Percentiles rank a stretch among this genome's conserved stretches.
Conservation (phyloP, 2,797 vertebrate genomes). For the Enteromius thamalakanensis region DNA sequence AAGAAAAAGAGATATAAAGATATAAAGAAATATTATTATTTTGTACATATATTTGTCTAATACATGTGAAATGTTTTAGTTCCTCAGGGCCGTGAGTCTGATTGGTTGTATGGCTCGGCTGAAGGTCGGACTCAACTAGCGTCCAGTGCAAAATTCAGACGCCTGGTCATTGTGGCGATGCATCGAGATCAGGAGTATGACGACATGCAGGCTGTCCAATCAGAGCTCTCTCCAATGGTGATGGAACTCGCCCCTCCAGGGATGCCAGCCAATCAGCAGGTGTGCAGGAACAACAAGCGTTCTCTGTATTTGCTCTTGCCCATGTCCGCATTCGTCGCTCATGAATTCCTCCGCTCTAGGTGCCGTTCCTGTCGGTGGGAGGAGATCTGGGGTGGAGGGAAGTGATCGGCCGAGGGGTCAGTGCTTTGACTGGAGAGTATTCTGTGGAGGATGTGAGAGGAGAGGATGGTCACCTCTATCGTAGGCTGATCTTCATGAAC, state of each 20-base stretch:
- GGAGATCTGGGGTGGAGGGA: constrained; percentile 90
- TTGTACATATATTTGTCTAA: too few species aligned
- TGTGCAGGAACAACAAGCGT: constrained; percentile 59
- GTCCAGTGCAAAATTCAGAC: constrained; percentile 84
- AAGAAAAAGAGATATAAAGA: too few species aligned
- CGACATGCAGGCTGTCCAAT: constrained; percentile 90
- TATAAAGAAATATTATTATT: too few species aligned
- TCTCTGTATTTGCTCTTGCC: neutral
- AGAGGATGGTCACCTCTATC: constrained; percentile 83
- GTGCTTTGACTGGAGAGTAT: constrained; percentile 87
- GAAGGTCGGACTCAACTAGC: constrained; percentile 89
- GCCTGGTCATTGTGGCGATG: constrained; percentile 86
- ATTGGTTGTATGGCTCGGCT: constrained; percentile 92
- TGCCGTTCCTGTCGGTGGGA: constrained; percentile 93
- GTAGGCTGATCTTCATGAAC: constrained; percentile 89
- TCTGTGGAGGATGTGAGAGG: constrained; percentile 92
- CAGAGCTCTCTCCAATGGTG: constrained; percentile 89
- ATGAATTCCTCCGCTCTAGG: constrained; percentile 72
- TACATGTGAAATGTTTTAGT: constrained; percentile 71
- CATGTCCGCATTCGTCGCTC: neutral
- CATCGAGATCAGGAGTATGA: constrained; percentile 92
- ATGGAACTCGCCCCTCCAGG: constrained; percentile 91
- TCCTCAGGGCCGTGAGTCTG: constrained; percentile 92
- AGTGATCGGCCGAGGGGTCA: constrained; percentile 79
- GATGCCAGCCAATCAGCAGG: constrained; percentile 89